Base-by-base conservation (phyloP, 1,140 invertebrate species). In the Trichomalopsis sarcophagae region DNA sequence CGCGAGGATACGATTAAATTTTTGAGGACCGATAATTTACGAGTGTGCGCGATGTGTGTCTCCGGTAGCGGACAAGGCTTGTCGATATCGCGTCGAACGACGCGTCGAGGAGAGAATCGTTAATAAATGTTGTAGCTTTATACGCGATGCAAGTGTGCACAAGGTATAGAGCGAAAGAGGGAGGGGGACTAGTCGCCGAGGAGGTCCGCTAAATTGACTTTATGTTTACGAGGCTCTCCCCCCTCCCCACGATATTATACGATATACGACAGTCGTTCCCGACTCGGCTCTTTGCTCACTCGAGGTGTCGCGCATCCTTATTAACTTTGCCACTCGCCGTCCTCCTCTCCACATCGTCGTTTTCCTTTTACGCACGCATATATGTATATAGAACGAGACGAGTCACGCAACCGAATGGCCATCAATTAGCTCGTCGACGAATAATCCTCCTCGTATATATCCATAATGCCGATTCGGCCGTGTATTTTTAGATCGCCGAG, bases 141-240 rank as follows among this genome's bases (percentile, higher is more conserved):
- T 50, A 50, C 47, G 4, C 40, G 44, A 4, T 21, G n/a, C 50
- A 62, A 44, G 76, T 33, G 17, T 44, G 27, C 13, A 2, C 21
- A 13, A 2, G 7, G 17, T 4, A 36, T 14, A 75, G 36, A 5
- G 36, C 0, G 33, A 10, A 13, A 40, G 71, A 14, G 36, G 71
- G 36, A 5, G 73, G 9, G 14, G 2, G n/a, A 62, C 55, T 50
- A 62, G 50, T 21, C 47, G 30, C 13, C 90, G 87, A 88, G 91
- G 91, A 92, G 91, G 92, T 92, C 91, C 89, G 89, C 90, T 90
- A 91, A 92, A 92, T 91, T 89, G 91, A 92, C 87, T 92, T 92
- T 92, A 83, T 79, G 77, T 80, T 84, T 80, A 92, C 90, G 91
- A 92, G 90, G 17, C 4, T 66, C 66, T 33, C 30, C 81, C 21